These are phyloP conservation scores for Coleophora flavipennella DNA, from an alignment of 2,888 invertebrate genomes.

Conservation along the genomic window DNA sequence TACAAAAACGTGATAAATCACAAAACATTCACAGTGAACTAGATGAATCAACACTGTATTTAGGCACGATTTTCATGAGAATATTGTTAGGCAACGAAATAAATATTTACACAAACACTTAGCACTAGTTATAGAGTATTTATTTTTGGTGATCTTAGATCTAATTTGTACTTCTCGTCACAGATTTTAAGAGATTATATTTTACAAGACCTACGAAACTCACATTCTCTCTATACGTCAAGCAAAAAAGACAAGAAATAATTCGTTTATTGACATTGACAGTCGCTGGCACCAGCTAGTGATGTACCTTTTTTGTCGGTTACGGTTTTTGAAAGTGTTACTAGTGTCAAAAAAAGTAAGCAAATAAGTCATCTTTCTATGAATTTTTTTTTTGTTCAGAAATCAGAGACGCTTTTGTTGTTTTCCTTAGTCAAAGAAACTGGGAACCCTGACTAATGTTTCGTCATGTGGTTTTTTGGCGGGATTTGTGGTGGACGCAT, in stretches of 20 bases:
- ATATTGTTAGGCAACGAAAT: constrained; percentile 13
- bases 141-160: constrained; percentile 14
- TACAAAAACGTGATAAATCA: neutral
- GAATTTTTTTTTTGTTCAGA: no score
- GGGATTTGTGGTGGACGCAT: no score
- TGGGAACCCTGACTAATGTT: no score
- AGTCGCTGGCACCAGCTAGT: constrained; percentile 1
- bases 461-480: no score
- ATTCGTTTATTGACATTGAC: constrained; percentile 18
- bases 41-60: constrained; percentile 30
- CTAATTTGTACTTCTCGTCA: constrained; percentile 21
- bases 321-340: no score
- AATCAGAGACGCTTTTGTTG: no score
- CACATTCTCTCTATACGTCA: constrained; percentile 65
- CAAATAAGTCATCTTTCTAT: no score
- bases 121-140: constrained; percentile 18
- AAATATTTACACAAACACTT: constrained; percentile 29
- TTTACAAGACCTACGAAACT: constrained; percentile 48
- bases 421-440: no score
- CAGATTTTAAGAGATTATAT: constrained; percentile 57
- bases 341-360: no score
- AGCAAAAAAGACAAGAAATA: constrained; percentile 55
- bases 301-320: neutral
- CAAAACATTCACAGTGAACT: constrained; percentile 26
- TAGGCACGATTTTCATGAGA: constrained; percentile 18